Percentiles rank a stretch among this genome's conserved stretches.
Conservation (phyloP, 2,797 vertebrate genomes). For the Poeciliopsis presidionis region DNA sequence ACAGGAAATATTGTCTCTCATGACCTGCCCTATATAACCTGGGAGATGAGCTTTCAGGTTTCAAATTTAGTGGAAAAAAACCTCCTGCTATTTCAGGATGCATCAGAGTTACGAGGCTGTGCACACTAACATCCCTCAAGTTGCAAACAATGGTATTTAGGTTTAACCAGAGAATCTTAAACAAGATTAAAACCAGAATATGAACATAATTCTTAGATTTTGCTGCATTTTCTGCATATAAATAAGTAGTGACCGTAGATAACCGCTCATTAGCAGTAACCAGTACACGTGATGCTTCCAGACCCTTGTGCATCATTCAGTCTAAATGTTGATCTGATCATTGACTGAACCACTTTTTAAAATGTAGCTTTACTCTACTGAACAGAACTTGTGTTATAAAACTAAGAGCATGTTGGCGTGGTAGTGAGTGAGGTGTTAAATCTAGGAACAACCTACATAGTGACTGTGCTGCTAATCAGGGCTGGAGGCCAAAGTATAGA, state of each 20-base stretch:
- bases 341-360: constrained; percentile 12
- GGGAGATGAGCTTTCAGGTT: constrained; percentile 9
- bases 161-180: constrained; percentile 50
- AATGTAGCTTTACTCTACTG: not conserved
- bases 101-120: constrained; percentile 36
- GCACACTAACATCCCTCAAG: constrained; percentile 33
- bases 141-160: constrained; percentile 50
- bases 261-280: constrained; percentile 38
- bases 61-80: constrained; percentile 2
- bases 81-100: constrained; percentile 36
- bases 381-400: constrained; percentile 27
- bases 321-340: constrained; percentile 23
- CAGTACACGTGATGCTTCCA: constrained; percentile 12
- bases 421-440: constrained; percentile 39
- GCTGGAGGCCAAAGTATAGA: constrained; percentile 58
- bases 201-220: constrained; percentile 45
- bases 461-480: constrained; percentile 58
- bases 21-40: not conserved
- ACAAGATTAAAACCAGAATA: constrained; percentile 34
- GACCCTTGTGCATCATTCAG: constrained; percentile 18
- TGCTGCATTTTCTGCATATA: constrained; percentile 29
- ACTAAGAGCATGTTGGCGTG: constrained; percentile 24
- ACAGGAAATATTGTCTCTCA: not conserved
- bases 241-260: constrained; percentile 43
- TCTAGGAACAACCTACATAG: constrained; percentile 61